phyloP scores from a whole-genome alignment of 2,797 vertebrate genomes.

The Enteromius anoplus region DNA sequence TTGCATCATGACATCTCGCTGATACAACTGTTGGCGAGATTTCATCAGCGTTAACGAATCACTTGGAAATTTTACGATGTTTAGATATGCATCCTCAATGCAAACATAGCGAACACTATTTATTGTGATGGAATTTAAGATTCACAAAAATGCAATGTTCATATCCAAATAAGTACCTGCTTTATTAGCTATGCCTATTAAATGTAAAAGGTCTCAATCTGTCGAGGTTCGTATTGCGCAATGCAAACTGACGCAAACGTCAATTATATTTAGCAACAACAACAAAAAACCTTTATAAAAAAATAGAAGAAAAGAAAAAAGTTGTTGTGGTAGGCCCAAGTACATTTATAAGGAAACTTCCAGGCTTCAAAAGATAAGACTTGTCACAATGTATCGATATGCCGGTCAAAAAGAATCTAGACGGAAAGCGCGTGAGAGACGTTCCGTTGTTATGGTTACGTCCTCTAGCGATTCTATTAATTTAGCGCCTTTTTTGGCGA shows the following conservation, averaged over 20 bases:
- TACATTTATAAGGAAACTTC: not conserved
- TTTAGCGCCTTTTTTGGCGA: not conserved
- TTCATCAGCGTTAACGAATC: constrained; percentile 25
- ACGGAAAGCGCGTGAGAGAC: constrained; percentile 21
- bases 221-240: not conserved
- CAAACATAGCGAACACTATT: not conserved
- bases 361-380: not conserved
- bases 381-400: not conserved
- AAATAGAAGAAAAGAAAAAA: not conserved
- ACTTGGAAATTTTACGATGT: not conserved
- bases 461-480: not conserved
- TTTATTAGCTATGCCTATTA: not conserved
- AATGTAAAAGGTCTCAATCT: not conserved
- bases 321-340: not conserved
- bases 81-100: not conserved
- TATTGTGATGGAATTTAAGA: not conserved
- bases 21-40: constrained; percentile 26
- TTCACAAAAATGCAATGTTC: not conserved
- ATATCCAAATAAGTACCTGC: no score
- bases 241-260: not conserved
- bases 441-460: constrained; percentile 36
- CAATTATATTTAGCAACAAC: not conserved
- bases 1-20: not conserved
- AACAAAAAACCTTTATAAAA: not conserved
- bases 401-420: not conserved